Percentiles rank a stretch among this genome's conserved stretches.
These are phyloP conservation scores for Augiades crinisus DNA, from an alignment of 2,888 invertebrate species.

Conservation along the genomic window DNA sequence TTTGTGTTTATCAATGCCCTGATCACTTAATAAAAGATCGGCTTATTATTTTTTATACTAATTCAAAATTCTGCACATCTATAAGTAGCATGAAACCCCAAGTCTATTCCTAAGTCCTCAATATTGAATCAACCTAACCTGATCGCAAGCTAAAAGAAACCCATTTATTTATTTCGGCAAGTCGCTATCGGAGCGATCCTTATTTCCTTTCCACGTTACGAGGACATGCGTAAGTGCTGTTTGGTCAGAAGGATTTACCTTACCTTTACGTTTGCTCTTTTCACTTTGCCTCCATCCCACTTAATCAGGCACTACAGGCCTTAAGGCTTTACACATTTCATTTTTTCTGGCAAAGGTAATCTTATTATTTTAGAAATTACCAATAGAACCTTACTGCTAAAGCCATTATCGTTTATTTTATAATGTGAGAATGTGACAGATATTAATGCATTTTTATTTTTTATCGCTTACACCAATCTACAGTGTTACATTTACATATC, in stretches of 20 bases:
- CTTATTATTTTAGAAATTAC: no score
- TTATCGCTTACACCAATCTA: no score
- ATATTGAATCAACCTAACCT: slow-evolving; percentile 33
- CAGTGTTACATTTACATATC: neutral
- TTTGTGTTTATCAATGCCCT: no score
- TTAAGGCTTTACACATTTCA: slow-evolving; percentile 35
- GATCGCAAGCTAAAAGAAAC: slow-evolving; percentile 47
- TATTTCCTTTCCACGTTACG: slow-evolving; percentile 63
- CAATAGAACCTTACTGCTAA: no score
- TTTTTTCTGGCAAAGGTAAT: neutral
- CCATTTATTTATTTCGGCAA: slow-evolving; percentile 65
- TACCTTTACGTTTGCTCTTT: slow-evolving; percentile 79
- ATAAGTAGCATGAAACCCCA: neutral
- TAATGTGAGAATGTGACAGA: no score
- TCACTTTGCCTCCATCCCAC: slow-evolving; percentile 55
- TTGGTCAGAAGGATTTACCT: slow-evolving; percentile 78
- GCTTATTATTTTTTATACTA: no score
- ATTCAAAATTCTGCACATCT: no score
- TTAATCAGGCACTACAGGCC: slow-evolving; percentile 61
- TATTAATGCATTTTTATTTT: no score
- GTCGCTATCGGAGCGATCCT: slow-evolving; percentile 49
- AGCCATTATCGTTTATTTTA: no score
- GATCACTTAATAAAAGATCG: no score
- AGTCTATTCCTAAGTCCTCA: slow-evolving; percentile 1
- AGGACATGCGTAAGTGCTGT: slow-evolving; percentile 76